phyloP scores from a whole-genome alignment of 2,113 vertebrate genomes.

The Oxyura jamaicensis region DNA sequence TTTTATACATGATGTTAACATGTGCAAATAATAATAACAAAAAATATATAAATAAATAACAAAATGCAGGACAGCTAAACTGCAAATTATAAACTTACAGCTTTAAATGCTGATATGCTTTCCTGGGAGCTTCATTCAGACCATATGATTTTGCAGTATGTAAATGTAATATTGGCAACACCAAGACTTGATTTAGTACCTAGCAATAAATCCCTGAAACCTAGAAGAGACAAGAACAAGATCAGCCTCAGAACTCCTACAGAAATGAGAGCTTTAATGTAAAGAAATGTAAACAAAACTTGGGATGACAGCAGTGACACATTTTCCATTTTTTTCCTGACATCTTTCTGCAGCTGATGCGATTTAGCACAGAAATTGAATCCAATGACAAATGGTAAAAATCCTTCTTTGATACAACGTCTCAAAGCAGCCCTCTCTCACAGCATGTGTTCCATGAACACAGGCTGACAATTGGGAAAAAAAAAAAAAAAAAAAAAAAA shows the following conservation, averaged over 20 bases:
- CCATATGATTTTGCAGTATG: background rate
- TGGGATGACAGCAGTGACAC: background rate
- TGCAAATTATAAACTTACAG: background rate
- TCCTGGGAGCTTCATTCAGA: background rate
- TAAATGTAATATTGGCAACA: background rate
- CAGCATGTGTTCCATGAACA: background rate
- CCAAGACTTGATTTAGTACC: background rate
- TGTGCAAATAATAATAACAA: background rate
- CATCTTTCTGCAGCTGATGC: background rate
- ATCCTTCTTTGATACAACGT: background rate
- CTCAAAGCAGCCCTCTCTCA: background rate
- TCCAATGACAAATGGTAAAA: conserved; percentile 8
- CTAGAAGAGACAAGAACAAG: background rate
- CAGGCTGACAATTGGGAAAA: background rate
- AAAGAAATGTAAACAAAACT: conserved; percentile 32
- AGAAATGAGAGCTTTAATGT: conserved; percentile 4
- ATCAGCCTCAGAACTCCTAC: background rate
- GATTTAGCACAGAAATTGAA: conserved; percentile 1
- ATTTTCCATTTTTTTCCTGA: background rate
- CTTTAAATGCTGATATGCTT: background rate
- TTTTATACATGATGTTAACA: background rate
- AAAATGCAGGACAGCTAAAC: background rate
- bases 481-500: background rate
- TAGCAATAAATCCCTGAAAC: background rate
- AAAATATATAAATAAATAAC: background rate